A percentile compares a stretch with the other conserved stretches of the same genome.
These are phyloP conservation scores for Siphamia tubifer DNA, from an alignment of 2,113 vertebrate genomes.

Conservation along the genomic window DNA sequence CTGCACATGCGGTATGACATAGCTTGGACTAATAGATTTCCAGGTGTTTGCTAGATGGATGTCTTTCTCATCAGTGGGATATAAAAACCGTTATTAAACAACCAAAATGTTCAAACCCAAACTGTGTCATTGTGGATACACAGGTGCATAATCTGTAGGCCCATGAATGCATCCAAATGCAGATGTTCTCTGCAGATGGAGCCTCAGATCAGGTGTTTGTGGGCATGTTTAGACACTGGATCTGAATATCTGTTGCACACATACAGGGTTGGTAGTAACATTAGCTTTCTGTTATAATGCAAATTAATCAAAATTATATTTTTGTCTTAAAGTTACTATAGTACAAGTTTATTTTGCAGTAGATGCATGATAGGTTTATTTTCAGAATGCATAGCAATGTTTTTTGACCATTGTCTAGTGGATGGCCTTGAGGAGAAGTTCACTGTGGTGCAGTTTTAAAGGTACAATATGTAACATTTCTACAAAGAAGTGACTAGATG, in stretches of 20 bases:
- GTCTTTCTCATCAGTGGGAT: no score
- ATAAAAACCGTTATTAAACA: no score
- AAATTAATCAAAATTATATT: neutral
- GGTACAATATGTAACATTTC: no score
- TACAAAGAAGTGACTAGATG: no score
- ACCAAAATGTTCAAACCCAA: no score
- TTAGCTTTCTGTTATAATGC: neutral
- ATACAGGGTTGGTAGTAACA: neutral
- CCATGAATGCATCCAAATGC: neutral
- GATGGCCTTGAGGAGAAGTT: neutral
- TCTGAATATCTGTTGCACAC: neutral
- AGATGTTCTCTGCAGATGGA: slow-evolving; percentile 10
- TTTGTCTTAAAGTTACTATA: neutral
- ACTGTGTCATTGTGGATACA: no score
- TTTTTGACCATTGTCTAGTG: neutral
- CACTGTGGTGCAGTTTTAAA: no score
- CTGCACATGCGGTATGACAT: slow-evolving; percentile 41
- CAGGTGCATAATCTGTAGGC: neutral
- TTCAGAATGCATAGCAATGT: neutral
- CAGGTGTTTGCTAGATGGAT: no score
- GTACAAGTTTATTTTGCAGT: neutral
- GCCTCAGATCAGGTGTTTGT: neutral
- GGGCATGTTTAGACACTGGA: neutral
- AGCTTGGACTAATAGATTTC: no score
- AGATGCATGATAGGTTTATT: neutral